Base-by-base conservation (phyloP, 1,140 invertebrate species). In the Sinonovacula constricta region DNA sequence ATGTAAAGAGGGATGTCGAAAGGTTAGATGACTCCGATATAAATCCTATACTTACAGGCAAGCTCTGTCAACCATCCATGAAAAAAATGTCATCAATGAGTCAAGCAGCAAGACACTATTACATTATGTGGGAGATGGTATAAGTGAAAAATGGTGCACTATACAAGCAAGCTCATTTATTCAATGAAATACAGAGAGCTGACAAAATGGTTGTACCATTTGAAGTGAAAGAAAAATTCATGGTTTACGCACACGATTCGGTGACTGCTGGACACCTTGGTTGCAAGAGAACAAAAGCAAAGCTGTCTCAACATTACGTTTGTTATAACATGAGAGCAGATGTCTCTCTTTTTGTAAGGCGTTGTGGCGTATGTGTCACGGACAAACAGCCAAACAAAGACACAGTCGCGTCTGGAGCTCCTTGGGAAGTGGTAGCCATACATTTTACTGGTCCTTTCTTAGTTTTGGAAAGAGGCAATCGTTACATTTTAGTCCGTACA, bases 301-400 rank as follows among this genome's bases (percentile, higher is more conserved):
- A 54, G 5, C 12, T 33, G 0, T 1, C n/a, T 31, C 45, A 56
- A n/a, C 28, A 14, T 14, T 54, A 33, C 22, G 33, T 39, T 30
- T 68, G 51, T 26, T 68, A 39, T 31, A 33, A 54, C 18, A 15
- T 68, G 22, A 53, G 31, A 22, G 66, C 53, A 68, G 66, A 68
- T 34, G 22, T 68, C 2, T 54, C 34, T 1, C 7, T 34, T 18
- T 68, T 22, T 12, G 33, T 68, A 5, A 54, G n/a, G 12, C 12
- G 56, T 2, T 65, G 66, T 56, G 66, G 56, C 28, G 36, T 34
- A 24, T 53, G 66, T 56, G 66, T 51, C 18, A 33, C n/a, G n/a
- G 33, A 68, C 56, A 68, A 54, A 33, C 18, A 53, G 34, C 45
- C 66, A 0, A 26, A 24, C 2, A 68, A 56, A 33, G 66, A 51